A percentile compares a stretch with the other conserved stretches of the same genome.
Conservation (phyloP, 2,888 invertebrate species). For the Phymatocera aterrima region DNA sequence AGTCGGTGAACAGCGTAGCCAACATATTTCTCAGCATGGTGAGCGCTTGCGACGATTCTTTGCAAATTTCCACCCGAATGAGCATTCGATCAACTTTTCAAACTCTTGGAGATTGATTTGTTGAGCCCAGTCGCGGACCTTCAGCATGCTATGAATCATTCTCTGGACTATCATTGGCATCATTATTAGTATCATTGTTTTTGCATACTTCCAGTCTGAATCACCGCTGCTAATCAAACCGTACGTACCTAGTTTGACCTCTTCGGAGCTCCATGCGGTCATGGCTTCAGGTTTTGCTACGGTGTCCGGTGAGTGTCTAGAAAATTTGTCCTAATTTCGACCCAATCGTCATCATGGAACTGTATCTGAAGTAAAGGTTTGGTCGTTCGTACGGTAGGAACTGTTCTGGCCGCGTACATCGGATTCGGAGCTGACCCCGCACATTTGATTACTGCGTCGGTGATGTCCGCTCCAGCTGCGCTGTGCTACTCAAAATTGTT, state of each 20-base stretch:
- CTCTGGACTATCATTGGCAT: too few relatives aligned
- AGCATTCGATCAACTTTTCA: not conserved
- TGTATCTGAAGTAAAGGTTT: conserved; percentile 2
- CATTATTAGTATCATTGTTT: too few relatives aligned
- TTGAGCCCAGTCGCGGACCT: not conserved
- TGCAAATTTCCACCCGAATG: not conserved
- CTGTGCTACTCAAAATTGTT: conserved; percentile 93
- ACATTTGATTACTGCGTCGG: conserved; percentile 93
- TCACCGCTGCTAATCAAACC: conserved; percentile 93
- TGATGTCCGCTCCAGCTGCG: conserved; percentile 98
- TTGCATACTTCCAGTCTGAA: conserved; percentile 83
- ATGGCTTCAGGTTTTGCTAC: conserved; percentile 97
- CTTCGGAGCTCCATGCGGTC: conserved; percentile 94
- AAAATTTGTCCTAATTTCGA: not conserved
- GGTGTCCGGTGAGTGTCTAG: conserved; percentile 83
- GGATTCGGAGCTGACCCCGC: conserved; percentile 91
- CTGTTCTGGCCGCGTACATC: conserved; percentile 95
- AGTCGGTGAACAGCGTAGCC: conserved; percentile 94
- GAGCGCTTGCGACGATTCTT: conserved; percentile 55
- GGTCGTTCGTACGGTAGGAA: conserved; percentile 78
- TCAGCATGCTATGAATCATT: not conserved
- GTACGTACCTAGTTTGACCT: conserved; percentile 89
- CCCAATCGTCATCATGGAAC: not conserved
- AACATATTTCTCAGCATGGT: conserved; percentile 97
- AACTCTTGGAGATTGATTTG: not conserved